Evolutionary conservation across 2,888 invertebrate genomes (phyloP), one percentile per base, ranked within the genome.

Genomic region (Cyclophora albipunctata): DNA sequence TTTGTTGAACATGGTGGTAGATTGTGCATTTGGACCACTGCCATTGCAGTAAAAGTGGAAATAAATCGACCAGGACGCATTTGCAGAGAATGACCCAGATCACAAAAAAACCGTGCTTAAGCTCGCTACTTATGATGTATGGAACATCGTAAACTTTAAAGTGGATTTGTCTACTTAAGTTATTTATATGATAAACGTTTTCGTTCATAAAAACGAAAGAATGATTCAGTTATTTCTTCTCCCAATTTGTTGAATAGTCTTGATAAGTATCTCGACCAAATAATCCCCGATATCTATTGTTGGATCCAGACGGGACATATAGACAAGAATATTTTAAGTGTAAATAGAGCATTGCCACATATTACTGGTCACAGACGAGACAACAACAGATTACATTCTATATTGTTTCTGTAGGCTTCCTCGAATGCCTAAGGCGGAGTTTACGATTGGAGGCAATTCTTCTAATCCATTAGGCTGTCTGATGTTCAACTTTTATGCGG

Each of bases 391-490:
- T 73, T 68, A 71, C 69, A 68, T 64, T 69, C 69, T 74, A 74
- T 75, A 77, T 80, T 79, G 70, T 79, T 78, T 71, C 68, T 68
- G 67, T 78, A 76, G 74, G 71, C 75, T 64, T 72, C 63, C 69
- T 71, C 69, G 76, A 75, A 75, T 76, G 76, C 74, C 74, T 71
- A 69, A 69, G 78, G 69, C 72, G 58, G 69, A 59, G 73, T 81
- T 81, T 81, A 82, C 80, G 81, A 80, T 81, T 81, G 78, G 66
- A 78, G 74, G 81, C 82, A 84, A 81, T 84, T 82, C 81, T 84
- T 84, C 81, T 87, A 88, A 88, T 88, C 85, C 87, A 88, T 88
- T 87, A 86, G 81, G 71, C 73, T 69, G 78, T 82, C 80, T 81
- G 78, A 83, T 83, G 81, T 81, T 83, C 80, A 81, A 84, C 73